A percentile compares a stretch with the other conserved stretches of the same genome.
Conservation (phyloP, 1,140 invertebrate genomes). For the Papilio xuthus region DNA sequence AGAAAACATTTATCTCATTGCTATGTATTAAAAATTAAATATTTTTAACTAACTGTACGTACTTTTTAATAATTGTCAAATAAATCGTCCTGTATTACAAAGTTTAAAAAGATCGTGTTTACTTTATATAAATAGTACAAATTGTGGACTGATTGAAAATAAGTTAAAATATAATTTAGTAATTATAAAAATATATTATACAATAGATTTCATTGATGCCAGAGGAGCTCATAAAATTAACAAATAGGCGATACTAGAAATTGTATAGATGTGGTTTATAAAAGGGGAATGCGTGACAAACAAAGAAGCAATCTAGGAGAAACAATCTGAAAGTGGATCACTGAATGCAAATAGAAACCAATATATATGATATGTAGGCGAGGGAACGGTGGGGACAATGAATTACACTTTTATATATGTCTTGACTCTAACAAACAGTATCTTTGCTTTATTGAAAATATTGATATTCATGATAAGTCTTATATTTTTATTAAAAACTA, state of each 20-base stretch:
- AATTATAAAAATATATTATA: no score
- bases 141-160: no score
- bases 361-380: constrained; percentile 47
- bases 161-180: no score
- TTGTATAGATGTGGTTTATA: not conserved
- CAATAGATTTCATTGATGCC: not conserved
- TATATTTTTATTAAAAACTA: not conserved
- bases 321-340: constrained; percentile 4
- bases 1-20: no score
- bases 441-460: not conserved
- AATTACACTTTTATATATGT: constrained; percentile 56
- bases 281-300: constrained; percentile 8
- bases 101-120: no score
- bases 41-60: no score
- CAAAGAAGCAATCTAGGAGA: constrained; percentile 22
- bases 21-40: no score
- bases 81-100: no score
- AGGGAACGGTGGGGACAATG: constrained; percentile 53
- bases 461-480: not conserved
- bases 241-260: not conserved
- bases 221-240: not conserved
- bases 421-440: constrained; percentile 55
- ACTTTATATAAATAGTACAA: no score
- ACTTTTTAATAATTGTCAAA: no score
- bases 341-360: constrained; percentile 31